Base-by-base conservation (phyloP, 2,888 invertebrate genomes). In the Agrotis puta region DNA sequence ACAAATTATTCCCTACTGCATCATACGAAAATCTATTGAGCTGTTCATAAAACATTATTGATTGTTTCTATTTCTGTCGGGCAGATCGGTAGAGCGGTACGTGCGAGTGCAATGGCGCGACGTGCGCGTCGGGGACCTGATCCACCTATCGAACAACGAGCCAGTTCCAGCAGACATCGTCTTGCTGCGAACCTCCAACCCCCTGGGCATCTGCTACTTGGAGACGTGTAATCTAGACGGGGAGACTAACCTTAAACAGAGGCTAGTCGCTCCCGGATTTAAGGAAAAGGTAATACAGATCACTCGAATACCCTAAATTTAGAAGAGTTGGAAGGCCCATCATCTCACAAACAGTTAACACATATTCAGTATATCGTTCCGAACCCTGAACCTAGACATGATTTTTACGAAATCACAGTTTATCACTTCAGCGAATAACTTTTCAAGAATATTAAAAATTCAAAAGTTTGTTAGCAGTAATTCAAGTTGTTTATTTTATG, bases 161-260 rank as follows among this genome's bases (percentile, higher is more conserved):
- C 97, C 98, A 67, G 98, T 99, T 80, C 99, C 99, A 47, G 99
- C 99, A 0, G 99, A 99, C 93, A 98, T 99, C 90, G 96, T 99
- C 75, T 95, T 99, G 71, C 96, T 99, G 76, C 97, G 98, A 87
- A 98, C 98, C 70, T 98, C 99, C 88, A 99, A 98, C 94, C 97
- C 98, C 13, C 97, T 98, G 89, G 99, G 99, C 54, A 96, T 98
- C 72, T 99, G 99, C 91, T 99, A 98, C 94, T 97, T 99, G 83
- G 99, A 99, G 94, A 99, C 99, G 0, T 98, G 99, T 90, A 99
- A 99, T 95, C 96, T 99, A 89, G 99, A 99, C 90, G 99, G 99
- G 14, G 99, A 99, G 95, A 98, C 98, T 58, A 99, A 99, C 95
- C 96, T 99, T 77, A 99, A 99, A 92, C 98, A 99, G 91, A 97